Base-by-base conservation (phyloP, 2,113 vertebrate genomes). In the Orientallactaga bullata region DNA sequence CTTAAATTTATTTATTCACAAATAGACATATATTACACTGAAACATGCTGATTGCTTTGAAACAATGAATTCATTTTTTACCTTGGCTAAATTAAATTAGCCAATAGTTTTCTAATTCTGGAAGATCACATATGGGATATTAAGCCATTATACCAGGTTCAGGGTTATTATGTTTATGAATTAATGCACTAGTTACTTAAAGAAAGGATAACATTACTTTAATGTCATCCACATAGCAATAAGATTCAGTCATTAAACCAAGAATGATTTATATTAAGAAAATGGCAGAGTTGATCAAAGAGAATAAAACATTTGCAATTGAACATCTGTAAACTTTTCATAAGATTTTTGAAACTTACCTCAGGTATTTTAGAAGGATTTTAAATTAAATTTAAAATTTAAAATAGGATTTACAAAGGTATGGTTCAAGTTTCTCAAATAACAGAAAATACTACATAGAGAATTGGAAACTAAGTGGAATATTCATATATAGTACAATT, bases 201-300 rank as follows among this genome's bases (percentile, higher is more conserved):
- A 88, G 3, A n/a, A 82, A 17, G 8, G 30, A 77, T 77, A 63
- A 78, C 79, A 88, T 5, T 21, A 79, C 13, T 79, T 85, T 69
- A 85, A 35, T 35, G 72, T 63, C 11, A 71, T 60, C 10, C 10
- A 55, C 69, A 21, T 28, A 68, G 7, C 18, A 95, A 81, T 58
- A 91, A 82, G 10, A 37, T 77, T 83, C 47, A 71, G 66, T 83
- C 23, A 76, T 82, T 74, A 87, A 42, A n/a, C 30, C 71, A 93
- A 74, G 20, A 74, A 5, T 37, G 15, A 83, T 76, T 91, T 74
- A 87, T 76, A 28, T n/a, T 21, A 91, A n/a, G 6, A 86, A 69
- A 80, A 35, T 63, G 3, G 66, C n/a, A 72, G 4, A 87, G 23
- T 10, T 84, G 66, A 87, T 35, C 28, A 61, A 93, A 78, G 7